Evolutionary conservation across 2,797 vertebrate species (phyloP), one percentile per base, ranked within the genome.

Genomic region (Todus mexicanus): DNA sequence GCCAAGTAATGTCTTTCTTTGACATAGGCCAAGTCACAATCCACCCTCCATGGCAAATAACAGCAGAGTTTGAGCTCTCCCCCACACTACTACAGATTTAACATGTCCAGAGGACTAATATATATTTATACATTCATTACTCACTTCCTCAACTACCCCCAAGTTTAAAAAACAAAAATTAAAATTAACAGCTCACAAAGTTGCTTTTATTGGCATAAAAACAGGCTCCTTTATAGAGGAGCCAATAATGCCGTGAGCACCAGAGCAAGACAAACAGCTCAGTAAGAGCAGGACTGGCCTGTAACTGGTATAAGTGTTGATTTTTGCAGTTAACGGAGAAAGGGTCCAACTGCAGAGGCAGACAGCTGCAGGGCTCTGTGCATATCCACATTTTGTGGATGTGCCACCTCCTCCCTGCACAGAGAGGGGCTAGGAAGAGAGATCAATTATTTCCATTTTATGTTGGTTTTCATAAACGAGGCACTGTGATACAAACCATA

Each of bases 371-470:
- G 15, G 56, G 29, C 56, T 50, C 45, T 10, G 14, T 2, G 2
- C 2, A n/a, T 60, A 42, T 48, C 12, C 18, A 35, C 0, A 1
- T 42, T 43, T 22, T 1, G 1, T 7, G 23, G 37, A 66, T 37
- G 33, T 11, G 21, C 31, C 1, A 1, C 23, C 26, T 60, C 17
- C 12, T 29, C 61, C 35, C 29, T 29, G 18, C 31, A 59, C 50
- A n/a, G 40, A 35, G 5, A 0, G 0, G 0, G 21, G n/a, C 15
- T 27, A 19, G 66, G 61, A 64, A 77, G 57, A 8, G 22, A 59
- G 21, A 56, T 51, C 12, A 45, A 50, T 48, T 33, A n/a, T 66
- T 54, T n/a, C 29, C 29, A 50, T 26, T 69, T 73, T 11, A 29
- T 6, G 8, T 5, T 33, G 7, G 5, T 35, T 91, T 45, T 63